Base-by-base conservation (phyloP, 2,888 invertebrate genomes). In the Drosophila greeni region DNA sequence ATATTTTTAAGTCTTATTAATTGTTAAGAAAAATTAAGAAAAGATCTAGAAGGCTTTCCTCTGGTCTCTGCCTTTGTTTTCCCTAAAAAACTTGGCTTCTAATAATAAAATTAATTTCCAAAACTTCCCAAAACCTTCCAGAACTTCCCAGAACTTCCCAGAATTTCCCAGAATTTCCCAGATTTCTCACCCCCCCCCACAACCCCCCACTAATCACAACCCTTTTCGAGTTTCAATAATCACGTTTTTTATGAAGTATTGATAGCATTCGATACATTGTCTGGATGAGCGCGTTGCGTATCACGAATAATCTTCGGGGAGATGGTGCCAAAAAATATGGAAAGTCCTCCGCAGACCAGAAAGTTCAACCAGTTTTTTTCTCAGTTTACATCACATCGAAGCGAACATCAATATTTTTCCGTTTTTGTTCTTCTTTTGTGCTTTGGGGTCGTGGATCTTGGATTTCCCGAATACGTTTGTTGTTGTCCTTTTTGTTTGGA, bases 181-280 rank as follows among this genome's bases (percentile, higher is more conserved):
- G n/a, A n/a, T n/a, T n/a, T n/a, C n/a, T n/a, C n/a, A n/a, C n/a
- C n/a, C n/a, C n/a, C n/a, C n/a, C 23, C 12, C 11, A 18, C 12
- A 16, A 37, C 5, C 5, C 5, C 8, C 0, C 0, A 9, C 9
- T 5, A 14, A n/a, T 1, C 5, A 42, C n/a, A 24, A 5, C 9
- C 5, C 8, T 3, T 9, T 20, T 20, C 11, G 5, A 8, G 42
- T 24, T 5, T n/a, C 16, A 20, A 47, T 14, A 29, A 31, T 26
- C 14, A 9, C 11, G 20, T 42, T 45, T 40, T 53, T 40, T 31
- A 40, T 53, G 29, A 29, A 42, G 23, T 42, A 31, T 56, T 36
- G 43, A 43, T 26, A 18, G 26, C 33, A 16, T 40, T 33, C 31
- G n/a, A 57, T 54, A 40, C 55, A n/a, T 53, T 31, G n/a, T n/a